phyloP scores from a whole-genome alignment of 1,140 invertebrate genomes.

The Drosophila pectinifera region DNA sequence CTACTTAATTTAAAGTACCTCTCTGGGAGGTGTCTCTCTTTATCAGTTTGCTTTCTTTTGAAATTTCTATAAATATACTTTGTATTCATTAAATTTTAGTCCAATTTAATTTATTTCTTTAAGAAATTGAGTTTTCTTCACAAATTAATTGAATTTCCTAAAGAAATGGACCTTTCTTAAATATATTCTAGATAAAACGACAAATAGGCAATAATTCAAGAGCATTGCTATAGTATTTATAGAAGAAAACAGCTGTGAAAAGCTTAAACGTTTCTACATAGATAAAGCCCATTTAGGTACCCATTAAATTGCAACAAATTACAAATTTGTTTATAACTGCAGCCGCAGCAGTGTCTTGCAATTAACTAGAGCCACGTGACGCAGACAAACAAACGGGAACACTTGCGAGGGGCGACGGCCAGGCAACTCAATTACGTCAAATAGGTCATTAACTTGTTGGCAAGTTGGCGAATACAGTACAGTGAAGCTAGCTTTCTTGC shows the following conservation, averaged over 20 bases:
- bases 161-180: too few relatives aligned
- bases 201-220: background rate
- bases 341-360: slow-evolving; percentile 13
- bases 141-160: background rate
- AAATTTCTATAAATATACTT: background rate
- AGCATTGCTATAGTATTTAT: background rate
- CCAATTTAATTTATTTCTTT: too few relatives aligned
- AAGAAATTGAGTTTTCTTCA: background rate
- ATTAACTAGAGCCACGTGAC: slow-evolving; percentile 34
- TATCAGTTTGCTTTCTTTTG: slow-evolving; percentile 1
- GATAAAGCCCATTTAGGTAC: background rate
- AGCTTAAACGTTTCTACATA: background rate
- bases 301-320: slow-evolving; percentile 19
- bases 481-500: slow-evolving; percentile 26
- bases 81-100: too few relatives aligned
- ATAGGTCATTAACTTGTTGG: slow-evolving; percentile 62
- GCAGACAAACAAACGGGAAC: slow-evolving; percentile 35
- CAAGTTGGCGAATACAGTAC: slow-evolving; percentile 20
- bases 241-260: slow-evolving; percentile 23
- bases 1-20: background rate
- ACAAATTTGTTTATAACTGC: slow-evolving; percentile 12
- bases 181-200: background rate
- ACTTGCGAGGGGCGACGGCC: slow-evolving; percentile 2
- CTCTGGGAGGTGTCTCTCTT: background rate
- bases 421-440: slow-evolving; percentile 20